Evolutionary conservation across 2,888 invertebrate species (phyloP).

Genomic region (Meandrusa payeni): DNA sequence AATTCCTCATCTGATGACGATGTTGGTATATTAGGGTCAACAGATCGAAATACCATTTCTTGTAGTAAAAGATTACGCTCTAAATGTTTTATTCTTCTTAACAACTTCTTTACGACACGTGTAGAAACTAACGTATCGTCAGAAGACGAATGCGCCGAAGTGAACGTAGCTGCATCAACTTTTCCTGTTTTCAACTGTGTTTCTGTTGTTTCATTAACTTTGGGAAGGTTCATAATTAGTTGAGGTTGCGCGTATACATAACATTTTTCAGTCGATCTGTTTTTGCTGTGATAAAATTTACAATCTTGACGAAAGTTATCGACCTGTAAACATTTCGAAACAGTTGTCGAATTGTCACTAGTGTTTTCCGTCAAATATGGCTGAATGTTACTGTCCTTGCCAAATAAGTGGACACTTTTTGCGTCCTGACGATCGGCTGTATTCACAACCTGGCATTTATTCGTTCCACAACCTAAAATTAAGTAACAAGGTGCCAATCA

Average conservation of each 20-base stretch:
- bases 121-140: conserved; percentile 39
- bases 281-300: conserved; percentile 42
- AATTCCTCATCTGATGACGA: conserved; percentile 63
- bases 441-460: conserved; percentile 2
- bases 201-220: conserved; percentile 43
- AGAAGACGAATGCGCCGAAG: conserved; percentile 50
- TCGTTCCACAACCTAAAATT: conserved; percentile 13
- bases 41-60: conserved; percentile 63
- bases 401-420: conserved; percentile 6
- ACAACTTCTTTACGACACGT: conserved; percentile 44
- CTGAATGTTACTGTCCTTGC: conserved; percentile 9
- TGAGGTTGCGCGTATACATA: conserved; percentile 53
- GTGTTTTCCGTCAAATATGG: conserved; percentile 6
- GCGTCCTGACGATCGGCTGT: background rate
- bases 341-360: conserved; percentile 20
- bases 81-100: conserved; percentile 56
- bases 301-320: conserved; percentile 32
- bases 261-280: conserved; percentile 53
- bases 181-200: conserved; percentile 42
- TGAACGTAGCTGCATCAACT: conserved; percentile 53
- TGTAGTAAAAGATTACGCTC: conserved; percentile 60
- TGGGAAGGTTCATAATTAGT: conserved; percentile 53
- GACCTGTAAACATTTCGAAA: conserved; percentile 44
- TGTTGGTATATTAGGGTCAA: conserved; percentile 51
- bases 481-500: too few relatives aligned